Evolutionary conservation across 2,113 vertebrate species (phyloP), one percentile per base, ranked within the genome.

Genomic region (Poecilia latipinna): DNA sequence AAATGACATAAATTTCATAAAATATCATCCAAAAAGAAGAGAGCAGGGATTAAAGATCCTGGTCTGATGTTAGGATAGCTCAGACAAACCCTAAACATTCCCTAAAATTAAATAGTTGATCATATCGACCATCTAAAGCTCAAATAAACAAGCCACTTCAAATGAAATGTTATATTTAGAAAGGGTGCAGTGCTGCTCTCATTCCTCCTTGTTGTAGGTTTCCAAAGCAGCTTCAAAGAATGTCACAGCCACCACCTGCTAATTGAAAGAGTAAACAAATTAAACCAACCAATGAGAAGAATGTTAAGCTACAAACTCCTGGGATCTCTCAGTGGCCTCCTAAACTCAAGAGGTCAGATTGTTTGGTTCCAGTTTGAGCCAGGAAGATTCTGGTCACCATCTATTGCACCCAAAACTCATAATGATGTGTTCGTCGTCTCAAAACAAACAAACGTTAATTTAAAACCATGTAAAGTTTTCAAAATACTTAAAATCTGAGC

Each of bases 201-300:
- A 54, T 24, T 54, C 51, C 51, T 57, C 17, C 51, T 57, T n/a
- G 51, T 24, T 57, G 51, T n/a, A 57, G 24, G 17, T 37, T n/a
- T 64, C 73, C 76, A 19, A 48, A 73, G 28, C 33, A 35, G 5
- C 31, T 1, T 32, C 61, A 12, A 5, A 76, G 78, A 86, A 84
- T 81, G 69, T 61, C 61, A 60, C 70, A 73, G 78, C 35, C 68
- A 15, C 28, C 70, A 44, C 5, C 65, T 61, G 65, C 79, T 84
- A 83, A 85, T 86, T 86, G 74, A 82, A 80, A 65, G 39, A 80
- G 84, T 76, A 88, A 88, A 89, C 88, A 88, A 76, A 80, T 80
- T 33, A 72, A 86, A 84, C 29, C 4, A 24, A 76, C 79, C 70
- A 86, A 72, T 68, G 87, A 77, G 72, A n/a, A 76, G 88, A 89